Base-by-base conservation (phyloP, 2,797 vertebrate species). In the Spinibarbus caldwelli region DNA sequence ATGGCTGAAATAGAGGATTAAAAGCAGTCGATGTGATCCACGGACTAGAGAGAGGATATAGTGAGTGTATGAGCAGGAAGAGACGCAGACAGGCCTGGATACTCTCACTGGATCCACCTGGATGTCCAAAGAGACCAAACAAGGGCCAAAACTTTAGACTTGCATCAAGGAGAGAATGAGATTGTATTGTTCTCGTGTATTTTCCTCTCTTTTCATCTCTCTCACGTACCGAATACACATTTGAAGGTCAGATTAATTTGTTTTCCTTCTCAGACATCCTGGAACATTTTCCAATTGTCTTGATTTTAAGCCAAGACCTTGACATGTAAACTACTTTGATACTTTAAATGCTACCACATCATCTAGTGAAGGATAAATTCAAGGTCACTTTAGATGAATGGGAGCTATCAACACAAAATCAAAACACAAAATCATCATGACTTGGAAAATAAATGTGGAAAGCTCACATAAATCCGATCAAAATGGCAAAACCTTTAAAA, bases 1-100 rank as follows among this genome's bases (percentile, higher is more conserved):
- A 87, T 49, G 52, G 36, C 34, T 23, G 49, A 79, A 57, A 87
- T 80, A 76, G 41, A 79, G 57, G 52, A 73, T 75, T 83, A 29
- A 62, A 85, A 54, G 86, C 75, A 81, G 38, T 62, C 26, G 59
- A 87, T 38, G 75, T 79, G 38, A 83, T 87, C 62, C 66, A 80
- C 29, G 66, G 29, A 66, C 57, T 68, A 38, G 75, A 81, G 71
- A 86, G 82, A 75, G 36, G 68, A 85, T n/a, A 59, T 68, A 31
- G 38, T 70, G 26, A 83, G 45, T 85, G 77, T 80, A 78, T 70
- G 67, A 86, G 71, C 86, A 86, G 87, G 86, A 88, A 83, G 76
- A 85, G 78, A 54, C 1, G 9, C 67, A 88, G 87, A 90, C 83
- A 76, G 80, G 57, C 59, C 43, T 87, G 83, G 45, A 68, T 84